Conservation (phyloP, 2,797 vertebrate species). For the Anguilla anguilla region DNA sequence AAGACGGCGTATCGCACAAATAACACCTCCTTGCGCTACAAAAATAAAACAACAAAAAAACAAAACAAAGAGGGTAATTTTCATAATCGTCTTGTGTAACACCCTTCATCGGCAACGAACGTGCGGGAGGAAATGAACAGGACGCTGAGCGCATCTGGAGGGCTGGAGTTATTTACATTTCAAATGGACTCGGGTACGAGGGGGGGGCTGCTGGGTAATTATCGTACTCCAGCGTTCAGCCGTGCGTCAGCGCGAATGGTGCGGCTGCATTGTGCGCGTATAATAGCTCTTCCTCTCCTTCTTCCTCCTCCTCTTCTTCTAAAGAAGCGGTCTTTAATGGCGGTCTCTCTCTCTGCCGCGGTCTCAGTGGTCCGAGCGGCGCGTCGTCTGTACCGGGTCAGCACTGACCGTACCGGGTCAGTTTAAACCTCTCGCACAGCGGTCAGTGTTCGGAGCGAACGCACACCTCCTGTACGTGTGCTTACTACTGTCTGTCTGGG, state of each 20-base stretch:
- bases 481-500: background rate
- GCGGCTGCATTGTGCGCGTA: background rate
- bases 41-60: no score
- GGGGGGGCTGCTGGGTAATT: background rate
- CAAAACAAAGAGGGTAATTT: background rate
- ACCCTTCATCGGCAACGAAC: background rate
- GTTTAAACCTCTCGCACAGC: no score
- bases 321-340: background rate
- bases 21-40: background rate
- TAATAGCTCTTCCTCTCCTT: background rate
- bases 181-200: background rate
- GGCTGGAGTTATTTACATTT: background rate
- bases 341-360: background rate
- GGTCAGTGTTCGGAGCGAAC: background rate
- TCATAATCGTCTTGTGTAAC: background rate
- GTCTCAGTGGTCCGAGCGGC: background rate
- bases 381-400: background rate
- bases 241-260: background rate
- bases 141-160: background rate
- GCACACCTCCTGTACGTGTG: background rate
- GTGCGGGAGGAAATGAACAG: background rate
- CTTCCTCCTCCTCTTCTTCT: no score
- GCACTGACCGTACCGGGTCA: background rate
- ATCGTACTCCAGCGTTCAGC: background rate
- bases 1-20: background rate